These are phyloP conservation scores for Eupithecia pulchellata DNA, from an alignment of 2,888 invertebrate species.

Conservation along the genomic window DNA sequence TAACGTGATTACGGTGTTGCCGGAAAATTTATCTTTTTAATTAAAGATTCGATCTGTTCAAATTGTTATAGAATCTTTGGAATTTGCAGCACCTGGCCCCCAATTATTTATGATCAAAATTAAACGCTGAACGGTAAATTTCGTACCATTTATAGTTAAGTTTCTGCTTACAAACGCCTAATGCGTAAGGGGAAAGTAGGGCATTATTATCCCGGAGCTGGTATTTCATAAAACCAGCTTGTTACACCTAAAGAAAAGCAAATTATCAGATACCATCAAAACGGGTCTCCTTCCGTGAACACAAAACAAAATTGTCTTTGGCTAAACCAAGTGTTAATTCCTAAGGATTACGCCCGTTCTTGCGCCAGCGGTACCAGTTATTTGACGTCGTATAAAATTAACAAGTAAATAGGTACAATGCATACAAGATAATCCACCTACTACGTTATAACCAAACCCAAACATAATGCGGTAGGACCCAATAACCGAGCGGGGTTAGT, in stretches of 20 bases:
- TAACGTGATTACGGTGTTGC: slow-evolving; percentile 58
- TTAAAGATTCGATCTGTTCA: slow-evolving; percentile 46
- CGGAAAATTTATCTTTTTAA: slow-evolving; percentile 51
- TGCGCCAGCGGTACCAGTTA: slow-evolving; percentile 65
- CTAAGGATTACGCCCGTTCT: slow-evolving; percentile 61
- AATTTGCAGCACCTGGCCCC: slow-evolving; percentile 6
- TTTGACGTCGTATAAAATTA: slow-evolving; percentile 66
- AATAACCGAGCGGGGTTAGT: slow-evolving; percentile 72
- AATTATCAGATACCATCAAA: slow-evolving; percentile 40
- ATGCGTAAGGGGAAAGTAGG: slow-evolving; percentile 16
- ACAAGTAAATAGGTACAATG: slow-evolving; percentile 63
- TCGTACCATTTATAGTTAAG: slow-evolving; percentile 9
- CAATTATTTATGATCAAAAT: slow-evolving; percentile 16
- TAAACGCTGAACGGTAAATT: slow-evolving; percentile 10
- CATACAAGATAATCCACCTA: slow-evolving; percentile 57
- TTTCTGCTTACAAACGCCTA: slow-evolving; percentile 1
- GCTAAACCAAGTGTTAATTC: slow-evolving; percentile 58
- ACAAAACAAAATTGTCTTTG: slow-evolving; percentile 56
- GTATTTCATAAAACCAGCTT: slow-evolving; percentile 24
- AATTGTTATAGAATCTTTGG: slow-evolving; percentile 27
- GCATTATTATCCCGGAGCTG: slow-evolving; percentile 19
- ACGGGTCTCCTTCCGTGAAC: slow-evolving; percentile 40
- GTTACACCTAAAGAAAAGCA: slow-evolving; percentile 34
- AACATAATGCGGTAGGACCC: slow-evolving; percentile 74
- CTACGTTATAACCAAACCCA: slow-evolving; percentile 63